Evolutionary conservation across 2,888 invertebrate species (phyloP).

Genomic region (Philereme transversata): DNA sequence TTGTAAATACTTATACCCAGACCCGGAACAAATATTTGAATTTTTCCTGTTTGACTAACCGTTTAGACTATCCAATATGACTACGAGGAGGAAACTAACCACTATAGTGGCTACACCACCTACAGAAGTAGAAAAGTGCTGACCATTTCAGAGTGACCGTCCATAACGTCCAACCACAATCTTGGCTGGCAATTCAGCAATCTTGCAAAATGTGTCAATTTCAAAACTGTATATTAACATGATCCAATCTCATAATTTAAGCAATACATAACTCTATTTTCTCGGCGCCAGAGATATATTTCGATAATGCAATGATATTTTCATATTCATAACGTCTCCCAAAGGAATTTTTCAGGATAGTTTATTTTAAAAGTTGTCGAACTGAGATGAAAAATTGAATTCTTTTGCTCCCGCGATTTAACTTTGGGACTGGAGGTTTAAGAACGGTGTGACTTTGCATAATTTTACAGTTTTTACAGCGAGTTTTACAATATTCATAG

Average conservation of each 20-base stretch:
- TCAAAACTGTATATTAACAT: conserved; percentile 28
- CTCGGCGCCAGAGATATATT: conserved; percentile 31
- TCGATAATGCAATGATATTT: conserved; percentile 45
- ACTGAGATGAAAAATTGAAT: conserved; percentile 40
- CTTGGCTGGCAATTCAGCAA: conserved; percentile 20
- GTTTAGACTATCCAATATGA: no score
- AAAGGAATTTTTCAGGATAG: conserved; percentile 39
- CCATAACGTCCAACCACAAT: conserved; percentile 9
- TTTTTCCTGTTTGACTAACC: no score
- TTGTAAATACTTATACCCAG: no score
- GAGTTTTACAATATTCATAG: conserved; percentile 23
- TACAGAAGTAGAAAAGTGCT: conserved; percentile 14
- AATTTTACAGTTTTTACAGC: conserved; percentile 31
- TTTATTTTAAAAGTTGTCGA: conserved; percentile 41
- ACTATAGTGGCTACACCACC: no score
- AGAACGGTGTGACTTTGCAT: conserved; percentile 36
- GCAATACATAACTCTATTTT: conserved; percentile 20
- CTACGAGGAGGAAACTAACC: no score
- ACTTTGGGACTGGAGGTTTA: conserved; percentile 34
- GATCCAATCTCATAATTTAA: conserved; percentile 19
- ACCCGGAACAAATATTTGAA: no score
- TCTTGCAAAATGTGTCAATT: conserved; percentile 32
- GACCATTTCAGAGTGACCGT: conserved; percentile 6
- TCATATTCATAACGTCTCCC: conserved; percentile 46
- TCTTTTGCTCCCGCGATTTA: conserved; percentile 33